Conservation (phyloP, 2,797 vertebrate genomes). For the Pangasius mekongensis region DNA sequence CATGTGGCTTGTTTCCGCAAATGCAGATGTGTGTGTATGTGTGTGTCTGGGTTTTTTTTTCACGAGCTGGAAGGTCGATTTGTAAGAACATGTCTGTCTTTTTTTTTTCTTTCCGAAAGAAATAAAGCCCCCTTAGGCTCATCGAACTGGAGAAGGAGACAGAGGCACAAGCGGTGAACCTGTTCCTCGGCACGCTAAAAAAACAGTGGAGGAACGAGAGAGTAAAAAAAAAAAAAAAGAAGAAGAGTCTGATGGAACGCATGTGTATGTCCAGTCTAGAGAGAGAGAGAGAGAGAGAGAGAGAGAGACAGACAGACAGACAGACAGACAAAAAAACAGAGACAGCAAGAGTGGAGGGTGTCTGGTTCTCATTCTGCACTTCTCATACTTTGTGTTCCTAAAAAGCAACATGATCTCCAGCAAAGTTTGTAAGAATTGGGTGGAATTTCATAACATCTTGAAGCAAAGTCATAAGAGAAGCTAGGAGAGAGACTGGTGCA, state of each 20-base stretch:
- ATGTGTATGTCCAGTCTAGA: background rate
- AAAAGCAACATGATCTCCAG: background rate
- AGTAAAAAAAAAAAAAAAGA: conserved; percentile 10
- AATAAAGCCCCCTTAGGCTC: conserved; percentile 49
- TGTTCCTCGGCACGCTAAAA: conserved; percentile 15
- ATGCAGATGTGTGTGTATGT: background rate
- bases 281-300: background rate
- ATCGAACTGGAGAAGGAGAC: conserved; percentile 56
- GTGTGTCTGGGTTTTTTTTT: conserved; percentile 39
- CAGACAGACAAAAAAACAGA: background rate
- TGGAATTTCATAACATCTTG: background rate
- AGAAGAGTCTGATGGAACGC: background rate
- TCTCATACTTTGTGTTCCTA: background rate
- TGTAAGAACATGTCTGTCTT: conserved; percentile 53
- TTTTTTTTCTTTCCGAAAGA: conserved; percentile 31
- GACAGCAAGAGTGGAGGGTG: background rate
- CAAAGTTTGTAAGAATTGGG: background rate
- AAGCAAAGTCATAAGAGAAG: background rate
- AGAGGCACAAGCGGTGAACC: conserved; percentile 60
- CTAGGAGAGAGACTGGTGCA: background rate
- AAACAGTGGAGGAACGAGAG: conserved; percentile 20
- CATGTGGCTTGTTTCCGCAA: conserved; percentile 58
- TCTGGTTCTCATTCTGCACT: background rate
- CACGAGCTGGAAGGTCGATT: conserved; percentile 71
- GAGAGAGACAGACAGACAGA: background rate